Conservation (phyloP, 2,113 vertebrate species). For the Uria lomvia region DNA sequence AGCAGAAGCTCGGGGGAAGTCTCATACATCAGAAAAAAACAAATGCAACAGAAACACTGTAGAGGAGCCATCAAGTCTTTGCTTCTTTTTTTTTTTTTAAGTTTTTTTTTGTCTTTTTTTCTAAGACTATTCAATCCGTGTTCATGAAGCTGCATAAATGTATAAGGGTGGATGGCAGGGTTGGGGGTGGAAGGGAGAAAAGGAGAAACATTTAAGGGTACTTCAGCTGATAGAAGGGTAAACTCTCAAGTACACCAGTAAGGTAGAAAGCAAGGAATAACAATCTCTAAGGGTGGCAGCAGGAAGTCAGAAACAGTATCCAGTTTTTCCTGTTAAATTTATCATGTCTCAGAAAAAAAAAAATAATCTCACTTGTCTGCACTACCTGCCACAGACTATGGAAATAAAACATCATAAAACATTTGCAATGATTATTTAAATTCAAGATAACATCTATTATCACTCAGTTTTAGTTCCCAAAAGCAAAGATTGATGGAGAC, state of each 20-base stretch:
- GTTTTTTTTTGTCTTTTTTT: background rate
- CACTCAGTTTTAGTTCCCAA: background rate
- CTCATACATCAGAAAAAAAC: background rate
- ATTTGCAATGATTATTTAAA: background rate
- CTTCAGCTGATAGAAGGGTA: background rate
- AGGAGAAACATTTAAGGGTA: background rate
- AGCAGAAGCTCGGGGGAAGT: background rate
- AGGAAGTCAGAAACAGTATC: background rate
- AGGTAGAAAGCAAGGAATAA: background rate
- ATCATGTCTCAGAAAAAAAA: background rate
- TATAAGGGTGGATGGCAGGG: background rate
- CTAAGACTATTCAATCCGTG: background rate
- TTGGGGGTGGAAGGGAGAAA: rapidly evolving
- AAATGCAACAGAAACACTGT: background rate
- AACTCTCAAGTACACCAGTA: background rate
- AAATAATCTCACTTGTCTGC: background rate
- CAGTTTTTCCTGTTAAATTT: background rate
- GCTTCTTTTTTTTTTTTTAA: background rate
- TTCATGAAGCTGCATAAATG: background rate
- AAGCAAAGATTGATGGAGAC: background rate
- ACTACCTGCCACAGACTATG: background rate
- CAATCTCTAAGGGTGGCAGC: background rate
- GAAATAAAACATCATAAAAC: background rate
- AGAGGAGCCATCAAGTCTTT: background rate
- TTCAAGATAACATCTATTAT: background rate